Conservation (phyloP, 1,140 invertebrate genomes). For the Sycophaga agraensis region DNA sequence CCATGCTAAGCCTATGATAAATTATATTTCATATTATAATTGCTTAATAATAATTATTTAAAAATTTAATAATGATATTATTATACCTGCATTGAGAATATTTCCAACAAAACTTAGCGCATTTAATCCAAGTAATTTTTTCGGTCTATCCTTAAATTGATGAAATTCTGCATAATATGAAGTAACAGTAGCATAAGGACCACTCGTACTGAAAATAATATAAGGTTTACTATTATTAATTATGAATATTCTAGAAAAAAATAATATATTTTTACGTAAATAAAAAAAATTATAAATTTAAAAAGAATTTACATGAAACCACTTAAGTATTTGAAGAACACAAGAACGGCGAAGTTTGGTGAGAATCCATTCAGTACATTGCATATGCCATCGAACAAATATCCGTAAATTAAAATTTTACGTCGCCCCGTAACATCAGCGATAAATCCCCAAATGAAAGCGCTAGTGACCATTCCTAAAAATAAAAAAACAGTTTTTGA, state of each 20-base stretch:
- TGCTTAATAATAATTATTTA: neutral
- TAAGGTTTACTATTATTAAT: neutral
- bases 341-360: conserved; percentile 69
- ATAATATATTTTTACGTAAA: neutral
- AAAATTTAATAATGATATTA: neutral
- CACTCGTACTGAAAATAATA: conserved; percentile 65
- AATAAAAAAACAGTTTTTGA: conserved; percentile 21
- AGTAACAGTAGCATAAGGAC: conserved; percentile 71
- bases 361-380: conserved; percentile 68
- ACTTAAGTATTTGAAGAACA: conserved; percentile 72
- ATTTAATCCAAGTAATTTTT: conserved; percentile 61
- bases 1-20: conserved; percentile 55
- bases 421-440: conserved; percentile 75
- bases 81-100: conserved; percentile 46
- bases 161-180: conserved; percentile 72
- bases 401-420: conserved; percentile 70
- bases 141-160: conserved; percentile 63
- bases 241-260: neutral
- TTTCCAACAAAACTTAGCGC: conserved; percentile 53
- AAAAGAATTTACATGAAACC: conserved; percentile 71
- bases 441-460: conserved; percentile 79
- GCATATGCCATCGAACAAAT: conserved; percentile 68
- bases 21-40: neutral
- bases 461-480: conserved; percentile 78
- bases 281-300: neutral